Percentiles rank a stretch among this genome's conserved stretches.
phyloP scores from a whole-genome alignment of 2,888 invertebrate species.

The Cecidostiba fungosa region DNA sequence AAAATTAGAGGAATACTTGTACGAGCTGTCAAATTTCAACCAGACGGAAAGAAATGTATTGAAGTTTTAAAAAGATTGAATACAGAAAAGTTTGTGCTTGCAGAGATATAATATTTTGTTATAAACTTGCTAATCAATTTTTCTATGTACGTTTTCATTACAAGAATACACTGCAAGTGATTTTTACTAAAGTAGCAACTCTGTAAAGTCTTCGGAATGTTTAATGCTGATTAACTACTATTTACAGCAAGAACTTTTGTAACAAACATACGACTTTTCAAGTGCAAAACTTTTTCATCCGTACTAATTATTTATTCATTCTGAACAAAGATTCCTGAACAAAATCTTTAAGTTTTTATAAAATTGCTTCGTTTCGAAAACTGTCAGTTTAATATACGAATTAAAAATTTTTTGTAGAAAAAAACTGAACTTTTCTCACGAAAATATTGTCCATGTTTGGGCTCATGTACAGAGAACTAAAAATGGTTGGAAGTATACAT shows the following conservation, averaged over 20 bases:
- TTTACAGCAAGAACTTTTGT: conserved; percentile 64
- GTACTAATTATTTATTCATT: conserved; percentile 33
- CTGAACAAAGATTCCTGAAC: conserved; percentile 1
- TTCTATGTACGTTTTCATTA: conserved; percentile 50
- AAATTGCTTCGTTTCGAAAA: background rate
- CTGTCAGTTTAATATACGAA: background rate
- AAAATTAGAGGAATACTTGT: conserved; percentile 42
- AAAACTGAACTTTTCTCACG: background rate
- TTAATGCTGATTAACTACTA: conserved; percentile 46
- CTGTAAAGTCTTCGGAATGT: conserved; percentile 46
- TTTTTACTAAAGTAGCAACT: conserved; percentile 52
- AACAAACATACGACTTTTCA: conserved; percentile 47
- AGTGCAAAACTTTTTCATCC: conserved; percentile 46
- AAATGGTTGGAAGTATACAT: conserved; percentile 10
- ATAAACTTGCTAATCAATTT: conserved; percentile 52
- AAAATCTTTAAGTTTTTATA: background rate
- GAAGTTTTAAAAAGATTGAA: conserved; percentile 31
- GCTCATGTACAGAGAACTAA: conserved; percentile 9
- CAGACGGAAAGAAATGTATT: conserved; percentile 32
- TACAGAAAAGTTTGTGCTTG: conserved; percentile 45
- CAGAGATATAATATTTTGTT: conserved; percentile 53
- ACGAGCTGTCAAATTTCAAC: conserved; percentile 33
- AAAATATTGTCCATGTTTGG: background rate
- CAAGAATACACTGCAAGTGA: conserved; percentile 49
- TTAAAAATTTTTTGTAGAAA: background rate